Evolutionary conservation across 2,797 vertebrate species (phyloP).

Genomic region (Zalophus californianus): DNA sequence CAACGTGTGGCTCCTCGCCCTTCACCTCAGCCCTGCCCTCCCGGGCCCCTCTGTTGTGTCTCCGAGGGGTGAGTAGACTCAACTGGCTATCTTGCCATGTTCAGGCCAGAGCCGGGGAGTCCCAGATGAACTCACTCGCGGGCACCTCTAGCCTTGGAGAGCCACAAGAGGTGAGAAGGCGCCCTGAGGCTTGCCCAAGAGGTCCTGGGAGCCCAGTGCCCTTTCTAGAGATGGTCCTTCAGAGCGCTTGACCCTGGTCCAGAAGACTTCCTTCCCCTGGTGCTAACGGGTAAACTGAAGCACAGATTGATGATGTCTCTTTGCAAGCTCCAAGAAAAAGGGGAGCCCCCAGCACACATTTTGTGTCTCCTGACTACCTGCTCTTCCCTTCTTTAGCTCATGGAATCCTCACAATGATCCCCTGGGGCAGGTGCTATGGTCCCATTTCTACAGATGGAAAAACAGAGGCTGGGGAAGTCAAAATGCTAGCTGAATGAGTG

Average conservation of each 20-base stretch:
- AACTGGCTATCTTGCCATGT: neutral
- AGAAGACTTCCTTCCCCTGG: neutral
- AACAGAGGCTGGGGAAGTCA: neutral
- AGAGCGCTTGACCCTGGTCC: neutral
- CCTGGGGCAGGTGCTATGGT: fast-evolving
- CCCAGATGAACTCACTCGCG: neutral
- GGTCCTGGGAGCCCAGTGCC: neutral
- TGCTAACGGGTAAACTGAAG: constrained; percentile 41
- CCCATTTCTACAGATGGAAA: neutral
- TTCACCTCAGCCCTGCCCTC: constrained; percentile 36
- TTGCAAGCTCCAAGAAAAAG: neutral
- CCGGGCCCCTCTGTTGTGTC: constrained; percentile 61
- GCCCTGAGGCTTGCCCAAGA: neutral
- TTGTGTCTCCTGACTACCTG: neutral
- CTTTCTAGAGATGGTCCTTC: neutral
- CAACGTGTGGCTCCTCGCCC: neutral
- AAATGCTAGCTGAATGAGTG: neutral
- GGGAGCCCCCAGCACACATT: fast-evolving
- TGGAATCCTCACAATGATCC: neutral
- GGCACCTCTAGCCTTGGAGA: neutral
- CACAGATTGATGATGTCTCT: neutral
- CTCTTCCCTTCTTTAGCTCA: neutral
- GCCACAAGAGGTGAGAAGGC: neutral
- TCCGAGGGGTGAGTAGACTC: neutral
- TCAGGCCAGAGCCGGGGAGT: neutral